phyloP scores from a whole-genome alignment of 2,113 vertebrate genomes.

The Callorhinus ursinus region DNA sequence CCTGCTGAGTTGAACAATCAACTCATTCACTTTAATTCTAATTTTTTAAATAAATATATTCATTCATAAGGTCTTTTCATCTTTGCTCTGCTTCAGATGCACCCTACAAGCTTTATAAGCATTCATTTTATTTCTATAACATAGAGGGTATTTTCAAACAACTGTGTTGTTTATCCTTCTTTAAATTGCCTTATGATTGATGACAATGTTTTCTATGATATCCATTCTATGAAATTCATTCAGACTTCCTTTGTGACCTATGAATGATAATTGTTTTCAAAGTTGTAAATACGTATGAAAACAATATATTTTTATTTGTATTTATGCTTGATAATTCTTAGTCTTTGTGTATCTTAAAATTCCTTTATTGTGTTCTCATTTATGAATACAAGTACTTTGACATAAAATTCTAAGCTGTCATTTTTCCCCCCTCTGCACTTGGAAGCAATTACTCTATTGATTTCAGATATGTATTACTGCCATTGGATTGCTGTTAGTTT shows the following conservation, averaged over 20 bases:
- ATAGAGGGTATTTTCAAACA: neutral
- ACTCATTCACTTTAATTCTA: neutral
- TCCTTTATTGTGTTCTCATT: neutral
- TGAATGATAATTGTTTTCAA: neutral
- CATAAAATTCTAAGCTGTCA: neutral
- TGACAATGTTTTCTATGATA: neutral
- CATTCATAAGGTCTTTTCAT: neutral
- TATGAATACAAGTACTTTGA: neutral
- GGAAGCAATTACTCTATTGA: neutral
- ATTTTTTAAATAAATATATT: neutral
- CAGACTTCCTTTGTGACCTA: neutral
- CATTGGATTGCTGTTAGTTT: neutral
- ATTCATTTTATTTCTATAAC: neutral
- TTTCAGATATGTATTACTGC: neutral
- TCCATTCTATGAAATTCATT: neutral
- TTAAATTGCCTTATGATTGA: neutral
- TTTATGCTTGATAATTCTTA: neutral
- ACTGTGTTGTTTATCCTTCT: neutral
- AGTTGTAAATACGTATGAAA: neutral
- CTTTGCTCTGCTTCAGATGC: neutral
- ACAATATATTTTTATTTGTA: neutral
- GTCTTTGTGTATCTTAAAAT: neutral
- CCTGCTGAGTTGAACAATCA: neutral
- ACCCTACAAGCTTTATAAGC: neutral
- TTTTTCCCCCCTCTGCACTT: neutral